Conservation (phyloP, 64 coral and sea anemone genomes). For the Astreopora myriophthalma region DNA sequence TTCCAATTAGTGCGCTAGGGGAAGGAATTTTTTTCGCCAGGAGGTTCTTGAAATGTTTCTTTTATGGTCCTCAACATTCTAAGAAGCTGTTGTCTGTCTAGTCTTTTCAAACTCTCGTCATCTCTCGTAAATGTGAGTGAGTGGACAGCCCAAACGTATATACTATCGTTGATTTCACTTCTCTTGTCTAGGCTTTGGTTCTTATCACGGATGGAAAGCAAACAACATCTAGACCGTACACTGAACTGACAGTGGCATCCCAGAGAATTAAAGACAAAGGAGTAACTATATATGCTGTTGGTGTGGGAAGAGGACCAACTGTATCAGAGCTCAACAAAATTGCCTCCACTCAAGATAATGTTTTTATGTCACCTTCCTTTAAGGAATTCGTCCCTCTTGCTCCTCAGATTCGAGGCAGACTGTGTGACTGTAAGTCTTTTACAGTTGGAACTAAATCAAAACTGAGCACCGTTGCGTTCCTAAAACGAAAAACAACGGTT, state of each 20-base stretch:
- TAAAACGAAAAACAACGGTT: no score
- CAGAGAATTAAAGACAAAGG: conserved; percentile 13
- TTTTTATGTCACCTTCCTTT: conserved; percentile 1
- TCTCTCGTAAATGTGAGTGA: no score
- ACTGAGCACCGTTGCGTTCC: no score
- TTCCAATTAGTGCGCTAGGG: no score
- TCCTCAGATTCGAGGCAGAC: not conserved
- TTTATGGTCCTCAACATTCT: no score
- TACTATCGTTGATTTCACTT: not conserved
- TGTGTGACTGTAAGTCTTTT: not conserved
- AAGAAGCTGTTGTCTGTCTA: no score
- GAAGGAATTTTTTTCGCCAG: no score
- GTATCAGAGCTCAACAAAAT: conserved; percentile 25
- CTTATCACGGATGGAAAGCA: conserved; percentile 60
- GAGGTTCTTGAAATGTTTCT: no score
- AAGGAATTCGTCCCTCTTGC: not conserved
- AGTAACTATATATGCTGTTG: conserved; percentile 26
- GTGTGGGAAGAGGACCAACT: conserved; percentile 12
- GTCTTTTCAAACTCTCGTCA: no score
- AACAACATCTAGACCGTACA: conserved; percentile 31
- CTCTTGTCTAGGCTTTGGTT: not conserved
- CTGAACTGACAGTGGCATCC: not conserved
- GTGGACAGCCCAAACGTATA: no score
- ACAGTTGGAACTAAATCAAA: not conserved
- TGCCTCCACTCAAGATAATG: conserved; percentile 4